Base-by-base conservation (phyloP, 2,888 invertebrate genomes). In the Ditylenchus weischeri region DNA sequence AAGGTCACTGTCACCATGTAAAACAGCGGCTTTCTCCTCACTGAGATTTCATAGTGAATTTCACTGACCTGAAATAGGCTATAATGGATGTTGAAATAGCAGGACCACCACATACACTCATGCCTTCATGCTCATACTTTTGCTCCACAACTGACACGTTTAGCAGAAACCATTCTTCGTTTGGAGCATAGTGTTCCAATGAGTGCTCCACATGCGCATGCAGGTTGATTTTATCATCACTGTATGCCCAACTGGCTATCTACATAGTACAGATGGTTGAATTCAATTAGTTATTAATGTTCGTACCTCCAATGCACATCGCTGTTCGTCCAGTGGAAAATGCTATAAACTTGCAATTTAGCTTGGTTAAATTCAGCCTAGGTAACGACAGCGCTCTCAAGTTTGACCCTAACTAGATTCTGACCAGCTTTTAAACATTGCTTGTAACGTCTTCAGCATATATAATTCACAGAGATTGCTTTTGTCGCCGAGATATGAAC, bases 221-320 rank as follows among this genome's bases (percentile, higher is more conserved):
- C 29, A 80, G 71, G 35, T 75, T 68, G 19, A 80, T 78, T 66
- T 80, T 80, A 35, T 80, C 80, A 35, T 73, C 73, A 49, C 75
- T 76, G 51, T 80, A 80, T 2, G 77, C 74, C 80, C 80, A 80
- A 13, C 78, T 78, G 23, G 80, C 80, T n/a, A 80, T 77, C 79
- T 79, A 66, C 59, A 38, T 61, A 38, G n/a, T 36, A 5, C 3
- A 60, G n/a, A 7, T n/a, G 49, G 19, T 61, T 58, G n/a, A 58
- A 4, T 58, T 36, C 2, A 58, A 58, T 58, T 58, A 19, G n/a
- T 65, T 64, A 50, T 4, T 35, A 49, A 69, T 19, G 6, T 57
- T 71, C 21, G 11, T 49, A 79, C 79, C 73, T 80, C 79, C 48
- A 80, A 68, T 0, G 79, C 76, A 69, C 80, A 80, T 59, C 75